Evolutionary conservation across 2,113 vertebrate species (phyloP).

Genomic region (Caranx melampygus): DNA sequence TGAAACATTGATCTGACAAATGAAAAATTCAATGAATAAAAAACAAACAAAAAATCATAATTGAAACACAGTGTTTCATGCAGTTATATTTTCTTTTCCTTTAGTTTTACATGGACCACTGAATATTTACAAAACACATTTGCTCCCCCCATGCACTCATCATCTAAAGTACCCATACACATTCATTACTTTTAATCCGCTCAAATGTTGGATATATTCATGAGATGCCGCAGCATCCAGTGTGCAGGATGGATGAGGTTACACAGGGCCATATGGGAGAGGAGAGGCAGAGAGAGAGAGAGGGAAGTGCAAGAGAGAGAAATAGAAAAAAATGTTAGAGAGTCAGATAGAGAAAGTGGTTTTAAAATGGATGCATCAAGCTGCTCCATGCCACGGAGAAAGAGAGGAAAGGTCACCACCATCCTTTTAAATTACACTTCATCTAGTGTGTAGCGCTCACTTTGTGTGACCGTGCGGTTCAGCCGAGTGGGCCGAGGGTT

Average conservation of each 20-base stretch:
- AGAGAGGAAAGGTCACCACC: constrained; percentile 63
- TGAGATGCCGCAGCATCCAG: neutral
- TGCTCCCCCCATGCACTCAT: neutral
- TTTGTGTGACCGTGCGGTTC: constrained; percentile 52
- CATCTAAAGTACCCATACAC: neutral
- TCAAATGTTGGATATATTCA: constrained; percentile 16
- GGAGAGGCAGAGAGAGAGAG: constrained; percentile 1
- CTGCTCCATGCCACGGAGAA: constrained; percentile 51
- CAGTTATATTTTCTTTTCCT: too few species aligned
- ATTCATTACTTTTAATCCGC: constrained; percentile 1
- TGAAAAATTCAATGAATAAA: too few species aligned
- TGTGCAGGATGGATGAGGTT: constrained; percentile 29
- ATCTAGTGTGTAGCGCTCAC: constrained; percentile 57
- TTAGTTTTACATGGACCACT: neutral
- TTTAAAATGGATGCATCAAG: constrained; percentile 60
- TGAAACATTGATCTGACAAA: too few species aligned
- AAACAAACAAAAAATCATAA: too few species aligned
- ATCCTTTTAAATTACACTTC: constrained; percentile 72
- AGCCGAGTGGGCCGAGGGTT: constrained; percentile 50
- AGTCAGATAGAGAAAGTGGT: constrained; percentile 35
- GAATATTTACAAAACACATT: neutral
- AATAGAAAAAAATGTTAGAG: neutral
- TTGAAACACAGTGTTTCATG: too few species aligned
- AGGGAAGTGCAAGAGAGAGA: neutral
- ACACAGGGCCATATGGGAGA: constrained; percentile 7